Conservation (phyloP, 2,113 vertebrate species). For the Xyrauchen texanus region DNA sequence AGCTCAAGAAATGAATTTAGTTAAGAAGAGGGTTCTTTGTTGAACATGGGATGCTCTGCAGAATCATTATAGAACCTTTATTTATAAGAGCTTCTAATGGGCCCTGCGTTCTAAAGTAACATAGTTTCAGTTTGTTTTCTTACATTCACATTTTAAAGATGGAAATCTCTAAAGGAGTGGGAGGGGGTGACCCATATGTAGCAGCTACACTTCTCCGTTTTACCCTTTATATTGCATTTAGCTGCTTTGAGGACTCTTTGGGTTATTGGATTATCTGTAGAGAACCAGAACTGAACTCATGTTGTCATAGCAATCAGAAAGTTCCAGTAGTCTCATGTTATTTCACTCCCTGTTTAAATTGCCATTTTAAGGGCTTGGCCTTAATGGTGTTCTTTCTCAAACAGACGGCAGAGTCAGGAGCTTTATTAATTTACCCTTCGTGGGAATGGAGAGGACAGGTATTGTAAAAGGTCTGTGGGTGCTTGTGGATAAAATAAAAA, state of each 20-base stretch:
- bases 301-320: slow-evolving; percentile 62
- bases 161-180: too few relatives aligned
- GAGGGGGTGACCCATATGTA: too few relatives aligned
- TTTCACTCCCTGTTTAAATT: slow-evolving; percentile 60
- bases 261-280: not conserved
- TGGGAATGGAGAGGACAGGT: slow-evolving; percentile 25
- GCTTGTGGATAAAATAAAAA: not conserved
- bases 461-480: slow-evolving; percentile 26
- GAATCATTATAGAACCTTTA: too few relatives aligned
- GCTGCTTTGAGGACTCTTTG: slow-evolving; percentile 8
- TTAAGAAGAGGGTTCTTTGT: too few relatives aligned
- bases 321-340: slow-evolving; percentile 28
- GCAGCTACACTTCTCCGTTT: not conserved
- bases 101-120: too few relatives aligned
- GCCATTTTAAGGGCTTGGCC: slow-evolving; percentile 38
- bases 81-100: too few relatives aligned
- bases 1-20: too few relatives aligned
- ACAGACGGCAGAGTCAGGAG: slow-evolving; percentile 14
- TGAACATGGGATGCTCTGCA: not conserved
- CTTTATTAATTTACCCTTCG: slow-evolving; percentile 45
- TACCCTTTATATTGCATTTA: not conserved
- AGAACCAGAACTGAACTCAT: slow-evolving; percentile 53
- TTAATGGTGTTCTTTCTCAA: slow-evolving; percentile 53
- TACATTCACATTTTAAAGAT: too few relatives aligned
- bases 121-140: too few relatives aligned